Evolutionary conservation across 2,888 invertebrate genomes (phyloP).

Genomic region (Hypomecis punctinalis): DNA sequence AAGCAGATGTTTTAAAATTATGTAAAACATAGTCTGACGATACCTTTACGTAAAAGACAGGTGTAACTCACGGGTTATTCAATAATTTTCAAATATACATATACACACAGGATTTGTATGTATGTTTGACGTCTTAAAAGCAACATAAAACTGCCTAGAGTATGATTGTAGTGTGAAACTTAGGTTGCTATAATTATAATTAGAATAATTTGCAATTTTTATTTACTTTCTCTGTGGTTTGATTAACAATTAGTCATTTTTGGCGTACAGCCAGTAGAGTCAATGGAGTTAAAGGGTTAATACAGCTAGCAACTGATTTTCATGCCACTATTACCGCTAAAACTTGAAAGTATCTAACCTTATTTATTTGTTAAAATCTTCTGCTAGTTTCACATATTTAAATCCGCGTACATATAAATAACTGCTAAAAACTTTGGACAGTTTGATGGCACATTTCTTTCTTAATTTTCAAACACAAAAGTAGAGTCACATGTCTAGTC

Average conservation of each 20-base stretch:
- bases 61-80: constrained; percentile 10
- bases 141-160: constrained; percentile 44
- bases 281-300: constrained; percentile 24
- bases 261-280: constrained; percentile 34
- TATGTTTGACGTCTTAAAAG: constrained; percentile 14
- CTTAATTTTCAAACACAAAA: too few relatives aligned
- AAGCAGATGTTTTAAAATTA: not conserved
- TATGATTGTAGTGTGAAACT: constrained; percentile 44
- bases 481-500: too few relatives aligned
- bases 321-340: too few relatives aligned
- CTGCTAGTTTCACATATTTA: too few relatives aligned
- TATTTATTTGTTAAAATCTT: too few relatives aligned
- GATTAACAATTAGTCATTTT: constrained; percentile 39
- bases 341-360: too few relatives aligned
- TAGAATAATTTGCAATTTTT: constrained; percentile 38
- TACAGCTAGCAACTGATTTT: too few relatives aligned
- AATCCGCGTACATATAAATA: too few relatives aligned
- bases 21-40: not conserved
- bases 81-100: constrained; percentile 12
- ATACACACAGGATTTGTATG: constrained; percentile 7
- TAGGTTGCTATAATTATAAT: constrained; percentile 36
- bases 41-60: constrained; percentile 3
- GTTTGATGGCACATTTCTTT: too few relatives aligned
- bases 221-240: constrained; percentile 66
- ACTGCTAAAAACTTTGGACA: too few relatives aligned